Evolutionary conservation across 2,113 vertebrate genomes (phyloP).

Genomic region (Chiloscyllium plagiosum): DNA sequence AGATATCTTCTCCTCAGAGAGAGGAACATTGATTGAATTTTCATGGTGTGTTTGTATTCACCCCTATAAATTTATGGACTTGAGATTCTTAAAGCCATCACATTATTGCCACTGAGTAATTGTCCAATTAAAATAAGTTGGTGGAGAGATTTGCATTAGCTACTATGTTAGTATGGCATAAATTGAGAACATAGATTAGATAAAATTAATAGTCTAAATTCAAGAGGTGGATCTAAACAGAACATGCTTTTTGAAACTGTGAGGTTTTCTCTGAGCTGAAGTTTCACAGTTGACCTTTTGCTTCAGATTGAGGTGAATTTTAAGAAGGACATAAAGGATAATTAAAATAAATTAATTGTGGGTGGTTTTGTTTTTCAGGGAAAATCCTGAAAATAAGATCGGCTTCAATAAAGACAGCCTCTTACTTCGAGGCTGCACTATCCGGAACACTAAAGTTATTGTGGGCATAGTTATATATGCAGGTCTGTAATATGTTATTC

Average conservation of each 20-base stretch:
- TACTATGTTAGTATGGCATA: neutral
- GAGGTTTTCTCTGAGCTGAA: neutral
- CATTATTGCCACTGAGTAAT: neutral
- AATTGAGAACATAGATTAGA: neutral
- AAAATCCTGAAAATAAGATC: slow-evolving; percentile 63
- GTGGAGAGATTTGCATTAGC: neutral
- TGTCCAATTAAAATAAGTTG: neutral
- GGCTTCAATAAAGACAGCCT: slow-evolving; percentile 63
- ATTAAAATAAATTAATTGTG: too few species aligned
- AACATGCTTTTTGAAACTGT: neutral
- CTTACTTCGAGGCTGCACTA: slow-evolving; percentile 67
- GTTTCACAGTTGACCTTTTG: neutral
- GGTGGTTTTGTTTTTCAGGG: slow-evolving; percentile 56
- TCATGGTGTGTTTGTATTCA: neutral
- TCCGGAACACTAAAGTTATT: slow-evolving; percentile 60
- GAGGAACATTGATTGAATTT: neutral
- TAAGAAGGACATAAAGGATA: neutral
- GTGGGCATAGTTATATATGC: slow-evolving; percentile 65
- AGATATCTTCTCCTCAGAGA: neutral
- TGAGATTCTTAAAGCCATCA: neutral
- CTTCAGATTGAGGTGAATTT: neutral
- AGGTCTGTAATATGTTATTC: slow-evolving; percentile 47
- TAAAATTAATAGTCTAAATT: neutral
- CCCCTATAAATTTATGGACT: neutral
- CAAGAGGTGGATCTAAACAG: neutral